phyloP scores from a whole-genome alignment of 2,888 invertebrate genomes.

The Drosophila sordidapex region DNA sequence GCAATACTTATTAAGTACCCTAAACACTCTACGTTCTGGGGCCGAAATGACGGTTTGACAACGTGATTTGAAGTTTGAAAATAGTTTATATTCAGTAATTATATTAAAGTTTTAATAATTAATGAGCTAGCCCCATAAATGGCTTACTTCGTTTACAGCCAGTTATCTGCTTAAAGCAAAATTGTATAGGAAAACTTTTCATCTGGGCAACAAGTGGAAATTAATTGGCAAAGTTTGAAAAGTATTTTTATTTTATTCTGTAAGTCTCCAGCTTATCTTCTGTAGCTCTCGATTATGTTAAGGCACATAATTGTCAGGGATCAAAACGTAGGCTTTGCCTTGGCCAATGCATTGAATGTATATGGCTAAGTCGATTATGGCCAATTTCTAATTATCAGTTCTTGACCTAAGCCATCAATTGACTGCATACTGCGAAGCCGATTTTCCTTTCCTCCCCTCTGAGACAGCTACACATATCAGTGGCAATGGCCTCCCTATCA shows the following conservation, averaged over 20 bases:
- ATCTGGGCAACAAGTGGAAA: background rate
- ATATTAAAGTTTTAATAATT: background rate
- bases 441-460: background rate
- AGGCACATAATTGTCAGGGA: conserved; percentile 23
- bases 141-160: background rate
- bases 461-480: conserved; percentile 13
- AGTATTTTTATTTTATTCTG: background rate
- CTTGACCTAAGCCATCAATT: conserved; percentile 39
- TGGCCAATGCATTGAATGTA: conserved; percentile 11
- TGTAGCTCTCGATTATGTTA: background rate
- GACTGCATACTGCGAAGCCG: conserved; percentile 13
- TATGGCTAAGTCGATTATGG: conserved; percentile 31
- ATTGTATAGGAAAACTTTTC: background rate
- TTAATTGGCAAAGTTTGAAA: background rate
- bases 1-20: background rate
- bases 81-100: background rate
- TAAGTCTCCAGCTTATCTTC: background rate
- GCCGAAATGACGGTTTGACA: background rate
- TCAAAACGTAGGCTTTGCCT: conserved; percentile 5
- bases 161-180: background rate
- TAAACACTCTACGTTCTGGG: background rate
- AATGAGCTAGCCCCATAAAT: background rate
- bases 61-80: background rate
- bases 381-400: conserved; percentile 35
- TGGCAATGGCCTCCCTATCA: conserved; percentile 18